Base-by-base conservation (phyloP, 2,797 vertebrate genomes). In the Fundulus diaphanus region DNA sequence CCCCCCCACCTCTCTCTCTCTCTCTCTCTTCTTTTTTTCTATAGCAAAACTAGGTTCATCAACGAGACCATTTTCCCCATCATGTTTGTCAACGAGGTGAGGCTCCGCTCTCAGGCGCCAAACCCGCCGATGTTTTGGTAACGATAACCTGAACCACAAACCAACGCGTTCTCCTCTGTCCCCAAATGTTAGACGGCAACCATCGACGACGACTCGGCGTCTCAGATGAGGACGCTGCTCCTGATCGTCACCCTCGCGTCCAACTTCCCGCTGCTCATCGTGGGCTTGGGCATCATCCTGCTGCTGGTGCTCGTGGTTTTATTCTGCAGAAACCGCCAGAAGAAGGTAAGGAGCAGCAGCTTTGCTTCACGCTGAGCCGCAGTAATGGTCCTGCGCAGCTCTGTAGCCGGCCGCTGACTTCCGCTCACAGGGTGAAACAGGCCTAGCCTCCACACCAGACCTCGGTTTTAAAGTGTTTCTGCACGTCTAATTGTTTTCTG, bases 81-180 rank as follows among this genome's bases (percentile, higher is more conserved):
- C 84, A 95, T 96, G 95, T 96, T 94, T 40, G 95, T 96, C 81
- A 96, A 96, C 24, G 95, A 96, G 95, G 96, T 96, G 87, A 90
- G 93, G 24, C 5, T 54, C 13, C 27, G 20, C 49, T 40, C 42
- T 27, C 44, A 1, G 33, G 22, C 9, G 12, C 57, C 15, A 27
- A 18, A n/a, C n/a, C 42, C 22, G 4, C 44, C 59, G 22, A 18
- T 1, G 7, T 31, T 67, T n/a, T 11, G 24, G 3, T 68, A 33
- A 68, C 48, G 1, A 1, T 22, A 0, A 56, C 3, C 40, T 11
- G 40, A 76, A 61, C 22, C 20, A 1, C 18, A 29, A 57, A 27
- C 79, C 73, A 68, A 71, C 71, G 40, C 2, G 42, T 18, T 42
- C n/a, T 1, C n/a, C 51, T 65, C 40, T 66, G 40, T 81, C 81